Evolutionary conservation across 2,797 vertebrate species (phyloP).

Genomic region (Xiphorhynchus erythropygius): DNA sequence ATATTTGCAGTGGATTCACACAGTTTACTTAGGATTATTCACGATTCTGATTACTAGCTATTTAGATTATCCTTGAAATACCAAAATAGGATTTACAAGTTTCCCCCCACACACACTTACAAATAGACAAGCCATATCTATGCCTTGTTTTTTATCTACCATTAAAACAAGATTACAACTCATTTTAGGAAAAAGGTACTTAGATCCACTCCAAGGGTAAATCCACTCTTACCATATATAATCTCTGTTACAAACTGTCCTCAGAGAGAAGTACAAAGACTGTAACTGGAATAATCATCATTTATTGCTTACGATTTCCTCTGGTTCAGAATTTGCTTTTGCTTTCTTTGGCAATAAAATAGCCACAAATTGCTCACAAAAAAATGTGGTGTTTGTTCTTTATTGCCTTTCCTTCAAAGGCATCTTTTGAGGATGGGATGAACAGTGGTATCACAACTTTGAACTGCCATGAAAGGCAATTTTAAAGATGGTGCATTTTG

Average conservation of each 20-base stretch:
- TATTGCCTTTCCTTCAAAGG: not conserved
- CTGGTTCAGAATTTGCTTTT: not conserved
- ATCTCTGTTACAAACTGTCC: conserved; percentile 33
- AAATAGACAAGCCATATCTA: not conserved
- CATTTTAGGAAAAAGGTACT: conserved; percentile 37
- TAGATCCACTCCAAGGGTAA: conserved; percentile 52
- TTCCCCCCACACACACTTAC: not conserved
- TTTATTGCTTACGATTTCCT: conserved; percentile 33
- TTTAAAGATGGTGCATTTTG: not conserved
- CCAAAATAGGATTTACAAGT: conserved; percentile 44
- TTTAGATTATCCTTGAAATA: conserved; percentile 53
- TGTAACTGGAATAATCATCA: conserved; percentile 20
- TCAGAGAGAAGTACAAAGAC: conserved; percentile 15
- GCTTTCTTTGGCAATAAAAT: conserved; percentile 17
- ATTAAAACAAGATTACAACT: conserved; percentile 63
- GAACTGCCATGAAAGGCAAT: not conserved
- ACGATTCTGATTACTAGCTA: not conserved
- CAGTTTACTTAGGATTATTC: conserved; percentile 34
- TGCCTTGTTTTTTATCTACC: conserved; percentile 47
- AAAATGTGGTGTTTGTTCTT: not conserved
- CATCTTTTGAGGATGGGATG: not conserved
- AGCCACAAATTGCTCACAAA: not conserved
- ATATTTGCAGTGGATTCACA: conserved; percentile 1
- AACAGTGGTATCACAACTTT: not conserved
- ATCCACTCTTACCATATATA: conserved; percentile 44